phyloP scores from a whole-genome alignment of 2,888 invertebrate species.

The Caradrina kadenii region DNA sequence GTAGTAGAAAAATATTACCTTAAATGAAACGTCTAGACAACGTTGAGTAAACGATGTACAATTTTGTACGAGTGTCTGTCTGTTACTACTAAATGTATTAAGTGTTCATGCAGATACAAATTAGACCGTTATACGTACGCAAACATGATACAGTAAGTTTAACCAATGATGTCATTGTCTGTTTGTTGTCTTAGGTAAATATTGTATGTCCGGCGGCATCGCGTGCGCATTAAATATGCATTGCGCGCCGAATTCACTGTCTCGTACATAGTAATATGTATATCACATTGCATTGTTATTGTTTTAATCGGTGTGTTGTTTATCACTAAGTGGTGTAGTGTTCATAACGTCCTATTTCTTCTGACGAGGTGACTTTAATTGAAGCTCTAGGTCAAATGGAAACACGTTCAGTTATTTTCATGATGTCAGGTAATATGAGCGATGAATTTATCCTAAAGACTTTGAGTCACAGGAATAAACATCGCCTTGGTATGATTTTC shows the following conservation, averaged over 20 bases:
- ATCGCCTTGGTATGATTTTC: not conserved
- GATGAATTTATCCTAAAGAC: not conserved
- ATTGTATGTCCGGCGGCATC: slow-evolving; percentile 51
- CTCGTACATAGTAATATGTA: slow-evolving; percentile 3
- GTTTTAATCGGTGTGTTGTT: not conserved
- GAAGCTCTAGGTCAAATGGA: slow-evolving; percentile 13
- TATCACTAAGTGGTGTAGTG: slow-evolving; percentile 2
- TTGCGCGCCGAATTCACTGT: slow-evolving; percentile 34
- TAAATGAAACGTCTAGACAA: slow-evolving; percentile 51
- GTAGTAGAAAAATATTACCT: slow-evolving; percentile 29
- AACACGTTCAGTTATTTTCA: slow-evolving; percentile 17
- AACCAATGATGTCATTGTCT: slow-evolving; percentile 65
- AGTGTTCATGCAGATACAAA: slow-evolving; percentile 40
- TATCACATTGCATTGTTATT: slow-evolving; percentile 7
- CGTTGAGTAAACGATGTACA: slow-evolving; percentile 22
- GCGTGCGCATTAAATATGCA: slow-evolving; percentile 58
- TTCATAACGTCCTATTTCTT: slow-evolving; percentile 23
- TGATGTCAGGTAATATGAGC: slow-evolving; percentile 21
- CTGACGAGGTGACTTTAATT: slow-evolving; percentile 25
- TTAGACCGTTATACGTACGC: slow-evolving; percentile 33
- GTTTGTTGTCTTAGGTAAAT: slow-evolving; percentile 65
- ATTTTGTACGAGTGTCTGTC: slow-evolving; percentile 29
- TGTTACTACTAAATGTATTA: slow-evolving; percentile 31
- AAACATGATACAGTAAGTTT: slow-evolving; percentile 59
- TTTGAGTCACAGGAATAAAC: not conserved